Evolutionary conservation across 2,113 vertebrate genomes (phyloP).

Genomic region (Raja brachyura): DNA sequence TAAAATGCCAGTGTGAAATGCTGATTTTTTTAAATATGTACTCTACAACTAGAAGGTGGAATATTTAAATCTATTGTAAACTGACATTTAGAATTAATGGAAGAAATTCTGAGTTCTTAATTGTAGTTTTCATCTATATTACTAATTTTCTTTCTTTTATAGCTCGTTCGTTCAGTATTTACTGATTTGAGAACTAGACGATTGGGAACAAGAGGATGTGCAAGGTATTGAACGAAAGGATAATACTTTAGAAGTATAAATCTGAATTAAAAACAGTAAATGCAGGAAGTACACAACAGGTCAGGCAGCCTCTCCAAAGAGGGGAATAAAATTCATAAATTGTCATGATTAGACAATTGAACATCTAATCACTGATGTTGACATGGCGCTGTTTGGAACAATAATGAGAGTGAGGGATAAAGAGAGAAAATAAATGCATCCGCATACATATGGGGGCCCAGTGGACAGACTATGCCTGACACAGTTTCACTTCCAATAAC

Average conservation of each 20-base stretch:
- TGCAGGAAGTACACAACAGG: no score
- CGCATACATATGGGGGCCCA: background rate
- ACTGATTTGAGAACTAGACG: constrained; percentile 51
- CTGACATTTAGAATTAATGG: background rate
- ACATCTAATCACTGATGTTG: background rate
- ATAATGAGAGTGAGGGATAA: background rate
- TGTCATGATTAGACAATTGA: background rate
- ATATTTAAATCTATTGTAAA: background rate
- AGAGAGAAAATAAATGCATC: background rate
- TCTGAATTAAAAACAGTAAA: no score
- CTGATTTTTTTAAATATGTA: background rate
- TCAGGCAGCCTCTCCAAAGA: no score
- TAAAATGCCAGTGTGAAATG: background rate
- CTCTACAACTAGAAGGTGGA: background rate
- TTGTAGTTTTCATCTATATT: background rate
- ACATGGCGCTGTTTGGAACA: background rate
- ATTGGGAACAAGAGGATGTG: constrained; percentile 50
- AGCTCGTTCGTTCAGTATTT: constrained; percentile 54
- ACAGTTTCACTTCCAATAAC: background rate
- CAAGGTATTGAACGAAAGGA: constrained; percentile 47
- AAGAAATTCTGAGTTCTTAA: background rate
- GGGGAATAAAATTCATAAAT: no score
- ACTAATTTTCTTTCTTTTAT: constrained; percentile 21
- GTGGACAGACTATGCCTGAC: no score
- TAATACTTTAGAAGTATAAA: no score